Evolutionary conservation across 1,140 invertebrate genomes (phyloP).

Genomic region (Euglossa dilemma): DNA sequence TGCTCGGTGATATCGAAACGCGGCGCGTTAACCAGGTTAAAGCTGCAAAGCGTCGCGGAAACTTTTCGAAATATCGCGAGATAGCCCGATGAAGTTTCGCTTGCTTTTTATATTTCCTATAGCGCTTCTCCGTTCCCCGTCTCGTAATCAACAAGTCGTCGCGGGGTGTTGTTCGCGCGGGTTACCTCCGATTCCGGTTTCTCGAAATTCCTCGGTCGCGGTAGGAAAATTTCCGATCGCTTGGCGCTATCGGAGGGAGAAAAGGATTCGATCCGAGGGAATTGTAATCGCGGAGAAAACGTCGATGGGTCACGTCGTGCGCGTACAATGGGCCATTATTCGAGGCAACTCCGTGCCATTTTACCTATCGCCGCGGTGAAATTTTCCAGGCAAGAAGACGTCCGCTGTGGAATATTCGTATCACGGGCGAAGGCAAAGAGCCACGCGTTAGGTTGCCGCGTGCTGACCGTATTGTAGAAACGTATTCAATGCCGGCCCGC

Average conservation of each 20-base stretch:
- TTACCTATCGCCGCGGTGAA: slow-evolving; percentile 20
- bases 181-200: too few relatives aligned
- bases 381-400: slow-evolving; percentile 38
- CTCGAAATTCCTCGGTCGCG: too few relatives aligned
- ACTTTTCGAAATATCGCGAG: background rate
- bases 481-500: slow-evolving; percentile 76
- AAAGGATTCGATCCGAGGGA: background rate
- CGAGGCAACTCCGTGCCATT: background rate
- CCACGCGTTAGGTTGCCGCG: slow-evolving; percentile 73
- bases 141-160: background rate
- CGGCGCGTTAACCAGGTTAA: background rate
- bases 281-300: background rate
- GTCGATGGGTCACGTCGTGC: background rate
- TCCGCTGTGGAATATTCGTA: slow-evolving; percentile 42
- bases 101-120: background rate
- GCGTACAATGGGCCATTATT: slow-evolving; percentile 15
- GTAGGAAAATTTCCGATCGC: too few relatives aligned
- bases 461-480: slow-evolving; percentile 76
- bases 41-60: background rate
- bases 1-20: background rate
- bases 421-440: slow-evolving; percentile 57
- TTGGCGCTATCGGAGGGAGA: too few relatives aligned
- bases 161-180: too few relatives aligned
- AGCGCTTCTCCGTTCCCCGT: background rate
- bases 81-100: background rate